Base-by-base conservation (phyloP, 37 sponge, comb jelly and placozoan species). In the Beroe forskalii region DNA sequence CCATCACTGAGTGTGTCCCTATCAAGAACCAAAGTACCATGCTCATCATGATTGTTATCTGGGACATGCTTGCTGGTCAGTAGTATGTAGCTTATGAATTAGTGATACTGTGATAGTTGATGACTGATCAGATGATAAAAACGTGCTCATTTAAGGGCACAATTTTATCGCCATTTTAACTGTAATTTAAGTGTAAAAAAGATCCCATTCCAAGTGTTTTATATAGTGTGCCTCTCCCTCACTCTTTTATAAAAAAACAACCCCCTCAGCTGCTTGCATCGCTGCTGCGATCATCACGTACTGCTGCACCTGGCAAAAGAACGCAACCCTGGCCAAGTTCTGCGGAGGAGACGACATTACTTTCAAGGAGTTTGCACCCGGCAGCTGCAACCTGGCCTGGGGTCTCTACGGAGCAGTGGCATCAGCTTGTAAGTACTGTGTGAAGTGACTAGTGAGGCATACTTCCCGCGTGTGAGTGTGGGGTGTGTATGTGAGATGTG, bases 41-140 rank as follows among this genome's bases (percentile, higher is more conserved):
- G 86, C 86, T 80, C 86, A 80, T 80, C 86, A 80, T 80, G 86
- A 80, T 80, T 25, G 86, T 80, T 1, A 48, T 80, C 12, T 80
- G 86, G 86, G 55, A 80, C 55, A 80, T 80, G 0, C 86, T 80
- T 14, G 86, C 86, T 4, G 86, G 86, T 80, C 0, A 80, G 55
- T 80, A 4, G n/a, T n/a, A n/a, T n/a, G n/a, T n/a, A n/a, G n/a
- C n/a, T n/a, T n/a, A n/a, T n/a, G n/a, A n/a, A n/a, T n/a, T n/a
- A n/a, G n/a, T n/a, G n/a, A n/a, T n/a, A n/a, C n/a, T n/a, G n/a
- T n/a, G n/a, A n/a, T n/a, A n/a, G n/a, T n/a, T n/a, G n/a, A n/a
- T n/a, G n/a, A n/a, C n/a, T n/a, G n/a, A n/a, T n/a, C n/a, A n/a
- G n/a, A n/a, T n/a, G n/a, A n/a, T n/a, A n/a, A n/a, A n/a, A n/a